phyloP scores from a whole-genome alignment of 2,888 invertebrate genomes.

The Junonia oenone region DNA sequence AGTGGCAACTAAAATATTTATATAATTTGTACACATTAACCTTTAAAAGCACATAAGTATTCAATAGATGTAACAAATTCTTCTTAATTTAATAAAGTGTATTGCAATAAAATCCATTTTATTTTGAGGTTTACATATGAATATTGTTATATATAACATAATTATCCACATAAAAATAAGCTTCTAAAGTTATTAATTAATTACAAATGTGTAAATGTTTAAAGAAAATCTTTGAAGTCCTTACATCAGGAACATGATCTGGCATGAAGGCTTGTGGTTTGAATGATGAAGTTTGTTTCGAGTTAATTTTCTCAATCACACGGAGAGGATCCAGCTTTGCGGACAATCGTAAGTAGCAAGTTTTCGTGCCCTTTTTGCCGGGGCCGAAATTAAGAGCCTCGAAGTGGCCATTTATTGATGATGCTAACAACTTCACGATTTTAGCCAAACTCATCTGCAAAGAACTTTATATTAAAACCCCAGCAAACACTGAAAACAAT shows the following conservation, averaged over 20 bases:
- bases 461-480: neutral
- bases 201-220: too few species aligned
- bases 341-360: conserved; percentile 44
- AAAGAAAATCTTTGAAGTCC: too few species aligned
- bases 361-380: conserved; percentile 24
- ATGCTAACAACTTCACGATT: conserved; percentile 34
- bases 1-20: conserved; percentile 13
- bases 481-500: neutral
- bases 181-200: too few species aligned
- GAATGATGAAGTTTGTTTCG: conserved; percentile 7
- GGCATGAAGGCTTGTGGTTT: conserved; percentile 41
- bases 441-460: conserved; percentile 11
- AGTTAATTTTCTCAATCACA: conserved; percentile 36
- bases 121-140: too few species aligned
- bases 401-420: conserved; percentile 39
- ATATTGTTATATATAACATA: too few species aligned
- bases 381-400: conserved; percentile 42
- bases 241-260: conserved; percentile 45
- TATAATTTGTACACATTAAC: neutral
- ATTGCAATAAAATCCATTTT: too few species aligned
- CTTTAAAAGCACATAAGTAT: neutral
- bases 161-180: too few species aligned
- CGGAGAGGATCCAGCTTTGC: conserved; percentile 41
- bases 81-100: neutral
- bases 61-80: too few species aligned